These are phyloP conservation scores for Scomber scombrus DNA, from an alignment of 2,113 vertebrate species.

Conservation along the genomic window DNA sequence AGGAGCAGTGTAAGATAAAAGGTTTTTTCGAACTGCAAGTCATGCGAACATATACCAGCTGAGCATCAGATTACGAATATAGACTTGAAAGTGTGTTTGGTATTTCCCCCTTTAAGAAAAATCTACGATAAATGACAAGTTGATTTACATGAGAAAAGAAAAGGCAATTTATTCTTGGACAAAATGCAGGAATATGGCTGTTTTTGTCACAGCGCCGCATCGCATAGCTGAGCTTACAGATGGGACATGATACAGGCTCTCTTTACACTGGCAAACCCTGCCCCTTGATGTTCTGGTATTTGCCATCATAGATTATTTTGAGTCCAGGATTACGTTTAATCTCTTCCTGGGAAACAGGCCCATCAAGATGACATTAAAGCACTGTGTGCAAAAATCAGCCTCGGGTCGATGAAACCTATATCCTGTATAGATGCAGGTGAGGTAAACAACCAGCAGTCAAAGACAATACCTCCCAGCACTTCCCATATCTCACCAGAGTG, in stretches of 20 bases:
- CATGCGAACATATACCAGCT: too few species aligned
- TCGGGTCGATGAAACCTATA: conserved; percentile 24
- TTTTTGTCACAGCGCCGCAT: too few species aligned
- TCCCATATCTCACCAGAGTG: conserved; percentile 11
- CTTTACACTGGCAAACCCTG: conserved; percentile 11
- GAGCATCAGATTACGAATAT: too few species aligned
- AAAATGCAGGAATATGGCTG: too few species aligned
- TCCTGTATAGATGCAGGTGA: conserved; percentile 16
- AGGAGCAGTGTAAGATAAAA: too few species aligned
- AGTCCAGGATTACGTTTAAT: conserved; percentile 56
- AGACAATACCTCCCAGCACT: conserved; percentile 22
- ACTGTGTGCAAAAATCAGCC: conserved; percentile 35
- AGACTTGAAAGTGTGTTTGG: too few species aligned
- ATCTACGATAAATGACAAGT: too few species aligned
- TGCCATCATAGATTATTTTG: conserved; percentile 50
- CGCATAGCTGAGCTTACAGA: not conserved
- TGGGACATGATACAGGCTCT: not conserved
- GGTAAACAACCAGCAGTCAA: conserved; percentile 9
- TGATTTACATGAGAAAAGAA: too few species aligned
- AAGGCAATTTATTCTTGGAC: too few species aligned
- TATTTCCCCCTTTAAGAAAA: too few species aligned
- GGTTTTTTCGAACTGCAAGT: too few species aligned
- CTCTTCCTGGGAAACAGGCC: conserved; percentile 35
- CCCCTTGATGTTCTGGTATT: conserved; percentile 44
- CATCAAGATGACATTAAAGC: conserved; percentile 41